A percentile compares a stretch with the other conserved stretches of the same genome.
phyloP scores from a whole-genome alignment of 2,113 vertebrate genomes.

The Cyprinus carpio region DNA sequence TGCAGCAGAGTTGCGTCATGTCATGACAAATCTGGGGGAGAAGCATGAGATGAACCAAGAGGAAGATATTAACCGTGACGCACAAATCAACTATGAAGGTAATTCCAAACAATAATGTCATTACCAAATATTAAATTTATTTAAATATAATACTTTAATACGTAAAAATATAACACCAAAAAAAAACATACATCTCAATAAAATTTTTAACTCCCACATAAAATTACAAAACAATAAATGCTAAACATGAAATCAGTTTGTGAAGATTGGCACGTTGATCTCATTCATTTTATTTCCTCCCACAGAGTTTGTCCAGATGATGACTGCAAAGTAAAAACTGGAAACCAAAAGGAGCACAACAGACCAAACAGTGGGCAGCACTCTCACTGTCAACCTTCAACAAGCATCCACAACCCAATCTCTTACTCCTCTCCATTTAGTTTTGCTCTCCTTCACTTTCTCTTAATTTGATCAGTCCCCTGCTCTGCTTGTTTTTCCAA shows the following conservation, averaged over 20 bases:
- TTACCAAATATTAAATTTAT: too few species aligned
- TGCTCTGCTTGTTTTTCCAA: conserved; percentile 37
- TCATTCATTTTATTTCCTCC: background rate
- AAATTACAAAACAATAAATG: too few species aligned
- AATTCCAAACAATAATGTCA: background rate
- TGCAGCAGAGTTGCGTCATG: conserved; percentile 63
- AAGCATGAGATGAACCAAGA: conserved; percentile 71
- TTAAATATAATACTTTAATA: too few species aligned
- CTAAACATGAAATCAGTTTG: background rate
- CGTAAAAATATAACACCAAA: too few species aligned
- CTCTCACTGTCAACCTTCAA: conserved; percentile 57
- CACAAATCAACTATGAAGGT: conserved; percentile 71
- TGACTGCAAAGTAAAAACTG: conserved; percentile 66
- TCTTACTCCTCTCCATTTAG: conserved; percentile 48
- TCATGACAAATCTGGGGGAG: conserved; percentile 67
- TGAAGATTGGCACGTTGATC: background rate
- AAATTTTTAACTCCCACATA: too few species aligned
- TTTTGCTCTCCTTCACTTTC: conserved; percentile 44
- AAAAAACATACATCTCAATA: too few species aligned
- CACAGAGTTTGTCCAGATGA: conserved; percentile 71
- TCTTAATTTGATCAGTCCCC: conserved; percentile 42
- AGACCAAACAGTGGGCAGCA: conserved; percentile 64
- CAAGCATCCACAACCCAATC: conserved; percentile 56
- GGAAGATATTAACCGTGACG: conserved; percentile 68
- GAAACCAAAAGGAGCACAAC: conserved; percentile 54